These are phyloP conservation scores for Heliconius ismenius DNA, from an alignment of 2,888 invertebrate species.

Conservation along the genomic window DNA sequence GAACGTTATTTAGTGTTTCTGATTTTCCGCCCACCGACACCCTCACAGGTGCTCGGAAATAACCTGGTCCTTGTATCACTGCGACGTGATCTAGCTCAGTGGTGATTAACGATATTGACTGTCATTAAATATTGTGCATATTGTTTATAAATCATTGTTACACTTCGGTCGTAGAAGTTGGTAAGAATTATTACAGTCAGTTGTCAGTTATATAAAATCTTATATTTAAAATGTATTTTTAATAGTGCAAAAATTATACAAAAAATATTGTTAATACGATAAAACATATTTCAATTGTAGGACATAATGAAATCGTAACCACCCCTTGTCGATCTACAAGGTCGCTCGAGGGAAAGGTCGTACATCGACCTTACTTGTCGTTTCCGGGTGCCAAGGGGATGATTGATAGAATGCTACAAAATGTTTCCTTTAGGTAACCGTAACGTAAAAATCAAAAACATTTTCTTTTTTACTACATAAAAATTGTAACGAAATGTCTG, in stretches of 20 bases:
- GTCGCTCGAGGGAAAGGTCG: constrained; percentile 63
- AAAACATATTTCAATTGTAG: background rate
- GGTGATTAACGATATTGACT: constrained; percentile 30
- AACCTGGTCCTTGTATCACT: constrained; percentile 36
- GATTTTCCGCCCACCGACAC: constrained; percentile 42
- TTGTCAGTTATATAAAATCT: background rate
- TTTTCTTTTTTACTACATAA: background rate
- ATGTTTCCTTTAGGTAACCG: background rate
- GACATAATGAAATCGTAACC: constrained; percentile 35
- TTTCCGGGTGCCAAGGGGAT: constrained; percentile 64
- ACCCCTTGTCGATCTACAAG: constrained; percentile 57
- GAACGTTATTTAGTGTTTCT: constrained; percentile 40
- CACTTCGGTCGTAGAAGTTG: background rate
- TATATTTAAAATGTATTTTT: background rate
- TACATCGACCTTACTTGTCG: constrained; percentile 60
- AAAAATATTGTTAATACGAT: background rate
- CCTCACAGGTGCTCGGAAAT: constrained; percentile 42
- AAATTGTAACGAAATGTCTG: background rate
- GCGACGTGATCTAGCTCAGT: constrained; percentile 29
- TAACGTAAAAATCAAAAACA: constrained; percentile 3
- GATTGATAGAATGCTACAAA: constrained; percentile 58
- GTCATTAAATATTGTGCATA: constrained; percentile 19
- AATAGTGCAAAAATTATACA: background rate
- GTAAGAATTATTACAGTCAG: background rate
- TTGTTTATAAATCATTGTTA: constrained; percentile 20